Percentiles rank a stretch among this genome's conserved stretches.
Evolutionary conservation across 2,113 vertebrate species (phyloP).

Genomic region (Stercorarius parasiticus): DNA sequence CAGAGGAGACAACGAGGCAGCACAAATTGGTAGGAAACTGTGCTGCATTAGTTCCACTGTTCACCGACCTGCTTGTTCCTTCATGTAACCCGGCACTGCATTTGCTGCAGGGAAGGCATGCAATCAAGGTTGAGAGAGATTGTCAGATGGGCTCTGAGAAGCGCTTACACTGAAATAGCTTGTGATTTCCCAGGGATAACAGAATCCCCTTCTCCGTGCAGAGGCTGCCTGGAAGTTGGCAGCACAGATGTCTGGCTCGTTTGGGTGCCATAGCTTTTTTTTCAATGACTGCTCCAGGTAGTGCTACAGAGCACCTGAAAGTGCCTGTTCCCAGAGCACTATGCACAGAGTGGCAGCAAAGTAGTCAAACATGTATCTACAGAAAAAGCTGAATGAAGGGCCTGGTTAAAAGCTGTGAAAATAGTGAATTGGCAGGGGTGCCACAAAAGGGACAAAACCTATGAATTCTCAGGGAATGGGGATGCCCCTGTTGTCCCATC

Average conservation of each 20-base stretch:
- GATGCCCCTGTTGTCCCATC: accelerated
- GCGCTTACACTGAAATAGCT: accelerated
- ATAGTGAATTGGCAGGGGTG: background rate
- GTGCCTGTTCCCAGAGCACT: background rate
- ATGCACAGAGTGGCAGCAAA: background rate
- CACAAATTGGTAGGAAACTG: background rate
- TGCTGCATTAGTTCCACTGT: background rate
- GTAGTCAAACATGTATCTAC: background rate
- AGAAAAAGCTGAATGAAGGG: background rate
- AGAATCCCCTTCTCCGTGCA: background rate
- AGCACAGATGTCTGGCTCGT: background rate
- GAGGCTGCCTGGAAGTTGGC: background rate
- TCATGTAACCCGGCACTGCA: background rate
- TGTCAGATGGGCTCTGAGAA: background rate
- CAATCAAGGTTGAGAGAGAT: background rate
- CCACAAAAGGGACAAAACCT: background rate
- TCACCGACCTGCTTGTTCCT: background rate
- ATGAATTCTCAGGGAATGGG: background rate
- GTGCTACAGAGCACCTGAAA: background rate
- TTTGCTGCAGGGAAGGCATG: background rate
- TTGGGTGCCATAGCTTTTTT: background rate
- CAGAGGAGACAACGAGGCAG: background rate
- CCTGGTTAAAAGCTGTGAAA: background rate
- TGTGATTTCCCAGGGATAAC: background rate
- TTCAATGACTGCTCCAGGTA: background rate